phyloP scores from a whole-genome alignment of 1,140 invertebrate genomes.

The Trinorchestia longiramus region DNA sequence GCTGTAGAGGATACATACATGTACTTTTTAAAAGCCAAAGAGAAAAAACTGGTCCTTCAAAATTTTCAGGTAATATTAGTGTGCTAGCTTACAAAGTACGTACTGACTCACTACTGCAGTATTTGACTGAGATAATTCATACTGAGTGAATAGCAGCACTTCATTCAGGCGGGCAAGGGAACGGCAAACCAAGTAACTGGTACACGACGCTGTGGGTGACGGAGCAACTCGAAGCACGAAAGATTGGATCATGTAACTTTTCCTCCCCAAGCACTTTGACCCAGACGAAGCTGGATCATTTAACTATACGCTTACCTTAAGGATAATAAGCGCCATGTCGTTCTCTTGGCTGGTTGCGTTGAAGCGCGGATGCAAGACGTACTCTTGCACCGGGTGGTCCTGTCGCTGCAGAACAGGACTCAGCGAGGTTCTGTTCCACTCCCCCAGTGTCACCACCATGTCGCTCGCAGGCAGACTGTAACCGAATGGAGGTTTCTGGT shows the following conservation, averaged over 20 bases:
- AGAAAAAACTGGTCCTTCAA: too few relatives aligned
- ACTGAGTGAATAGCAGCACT: too few relatives aligned
- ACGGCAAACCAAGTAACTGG: neutral
- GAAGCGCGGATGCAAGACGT: slow-evolving; percentile 3
- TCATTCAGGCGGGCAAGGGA: too few relatives aligned
- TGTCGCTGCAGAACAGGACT: neutral
- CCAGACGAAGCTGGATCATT: too few relatives aligned
- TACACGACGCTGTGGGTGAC: neutral
- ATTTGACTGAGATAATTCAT: too few relatives aligned
- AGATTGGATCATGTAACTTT: neutral
- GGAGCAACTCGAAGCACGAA: neutral
- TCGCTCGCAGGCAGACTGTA: neutral
- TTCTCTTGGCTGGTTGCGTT: neutral
- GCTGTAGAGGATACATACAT: too few relatives aligned
- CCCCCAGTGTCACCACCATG: slow-evolving; percentile 3
- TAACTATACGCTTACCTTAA: neutral
- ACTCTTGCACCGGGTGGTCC: slow-evolving; percentile 19
- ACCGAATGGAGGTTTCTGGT: neutral
- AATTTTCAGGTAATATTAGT: too few relatives aligned
- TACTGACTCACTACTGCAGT: neutral
- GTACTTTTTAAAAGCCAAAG: too few relatives aligned
- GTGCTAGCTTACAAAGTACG: neutral
- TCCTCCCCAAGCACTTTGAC: neutral
- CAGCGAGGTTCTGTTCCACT: slow-evolving; percentile 37
- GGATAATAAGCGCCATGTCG: slow-evolving; percentile 41